phyloP scores from a whole-genome alignment of 2,888 invertebrate genomes.

The Pediacus dermestoides region DNA sequence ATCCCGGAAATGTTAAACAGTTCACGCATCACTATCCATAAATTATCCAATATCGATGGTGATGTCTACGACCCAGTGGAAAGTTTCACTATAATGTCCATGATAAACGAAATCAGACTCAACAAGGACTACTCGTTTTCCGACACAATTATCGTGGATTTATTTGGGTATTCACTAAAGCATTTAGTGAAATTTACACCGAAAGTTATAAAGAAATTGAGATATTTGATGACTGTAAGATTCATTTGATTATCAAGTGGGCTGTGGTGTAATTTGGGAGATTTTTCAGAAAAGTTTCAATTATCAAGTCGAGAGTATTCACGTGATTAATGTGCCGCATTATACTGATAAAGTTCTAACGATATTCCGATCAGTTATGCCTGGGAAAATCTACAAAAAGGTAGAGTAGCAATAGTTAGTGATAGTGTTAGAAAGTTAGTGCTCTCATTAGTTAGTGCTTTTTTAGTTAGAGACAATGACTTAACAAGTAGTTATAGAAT shows the following conservation, averaged over 20 bases:
- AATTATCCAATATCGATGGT: slow-evolving; percentile 6
- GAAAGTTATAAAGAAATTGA: slow-evolving; percentile 6
- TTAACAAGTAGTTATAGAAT: too few relatives aligned
- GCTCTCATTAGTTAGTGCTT: too few relatives aligned
- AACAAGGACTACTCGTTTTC: slow-evolving; percentile 2
- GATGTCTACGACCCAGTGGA: slow-evolving; percentile 9
- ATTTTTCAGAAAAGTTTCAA: slow-evolving; percentile 10
- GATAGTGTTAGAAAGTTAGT: too few relatives aligned
- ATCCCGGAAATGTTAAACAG: neutral
- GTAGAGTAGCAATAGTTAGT: neutral
- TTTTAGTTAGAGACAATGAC: too few relatives aligned
- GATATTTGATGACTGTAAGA: slow-evolving; percentile 5
- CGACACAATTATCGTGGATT: slow-evolving; percentile 5
- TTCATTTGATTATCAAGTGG: too few relatives aligned
- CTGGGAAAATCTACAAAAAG: slow-evolving; percentile 9
- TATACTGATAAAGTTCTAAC: slow-evolving; percentile 6
- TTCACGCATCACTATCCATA: slow-evolving; percentile 5
- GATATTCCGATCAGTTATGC: neutral
- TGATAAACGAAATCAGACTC: slow-evolving; percentile 7
- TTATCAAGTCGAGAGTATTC: slow-evolving; percentile 4
- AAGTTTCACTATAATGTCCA: neutral
- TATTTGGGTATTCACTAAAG: slow-evolving; percentile 5
- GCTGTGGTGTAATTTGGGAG: too few relatives aligned
- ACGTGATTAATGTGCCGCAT: slow-evolving; percentile 5
- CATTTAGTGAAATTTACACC: slow-evolving; percentile 9